Conservation (phyloP, 2,797 vertebrate species). For the Ciconia nigra region DNA sequence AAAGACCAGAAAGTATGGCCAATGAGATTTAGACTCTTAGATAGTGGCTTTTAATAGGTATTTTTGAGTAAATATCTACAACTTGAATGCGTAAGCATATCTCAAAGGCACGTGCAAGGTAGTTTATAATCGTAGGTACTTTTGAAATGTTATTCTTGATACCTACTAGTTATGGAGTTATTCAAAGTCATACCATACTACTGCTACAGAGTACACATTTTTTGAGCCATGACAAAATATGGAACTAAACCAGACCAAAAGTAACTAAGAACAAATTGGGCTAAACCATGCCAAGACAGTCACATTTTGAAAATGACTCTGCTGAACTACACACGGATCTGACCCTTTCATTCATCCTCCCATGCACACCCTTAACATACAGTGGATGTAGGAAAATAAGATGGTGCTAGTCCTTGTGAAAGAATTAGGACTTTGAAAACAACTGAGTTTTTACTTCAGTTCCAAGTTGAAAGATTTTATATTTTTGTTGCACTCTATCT, state of each 20-base stretch:
- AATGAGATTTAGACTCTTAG: neutral
- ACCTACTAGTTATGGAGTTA: neutral
- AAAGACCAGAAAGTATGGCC: neutral
- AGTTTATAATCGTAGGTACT: neutral
- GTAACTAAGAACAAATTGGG: neutral
- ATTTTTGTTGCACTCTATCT: neutral
- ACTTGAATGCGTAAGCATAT: neutral
- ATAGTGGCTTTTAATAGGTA: neutral
- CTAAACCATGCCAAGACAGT: neutral
- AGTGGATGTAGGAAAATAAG: neutral
- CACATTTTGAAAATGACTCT: neutral
- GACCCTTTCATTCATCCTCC: neutral
- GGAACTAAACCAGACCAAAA: neutral
- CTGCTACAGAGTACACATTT: neutral
- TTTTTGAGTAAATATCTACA: neutral
- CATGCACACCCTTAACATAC: neutral
- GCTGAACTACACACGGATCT: neutral
- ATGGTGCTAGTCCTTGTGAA: neutral
- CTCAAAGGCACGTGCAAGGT: neutral
- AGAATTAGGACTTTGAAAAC: neutral
- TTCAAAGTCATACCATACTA: no score
- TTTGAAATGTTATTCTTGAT: neutral
- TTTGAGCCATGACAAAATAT: neutral
- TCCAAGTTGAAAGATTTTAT: neutral
- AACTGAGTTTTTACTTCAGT: neutral